Evolutionary conservation across 37 sponge, comb jelly and placozoan species (phyloP).

Genomic region (Tethya wilhelma): DNA sequence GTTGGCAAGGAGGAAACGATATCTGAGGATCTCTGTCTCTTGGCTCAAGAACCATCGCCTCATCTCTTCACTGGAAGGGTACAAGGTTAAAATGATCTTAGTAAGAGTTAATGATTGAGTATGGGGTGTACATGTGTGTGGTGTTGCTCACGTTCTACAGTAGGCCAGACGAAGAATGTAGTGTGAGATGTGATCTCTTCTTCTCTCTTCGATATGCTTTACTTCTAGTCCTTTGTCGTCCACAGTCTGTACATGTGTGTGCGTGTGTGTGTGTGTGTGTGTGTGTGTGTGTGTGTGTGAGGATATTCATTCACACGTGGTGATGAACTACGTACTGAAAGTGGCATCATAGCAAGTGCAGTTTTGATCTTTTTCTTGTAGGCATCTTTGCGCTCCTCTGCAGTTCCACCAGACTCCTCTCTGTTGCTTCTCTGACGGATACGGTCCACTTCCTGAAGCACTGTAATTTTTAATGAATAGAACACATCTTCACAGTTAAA

Average conservation of each 20-base stretch:
- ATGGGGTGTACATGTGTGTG: not conserved
- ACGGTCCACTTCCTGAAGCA: constrained; percentile 40
- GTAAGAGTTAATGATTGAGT: no score
- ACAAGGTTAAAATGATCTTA: no score
- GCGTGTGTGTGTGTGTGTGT: no score
- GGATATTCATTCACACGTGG: no score
- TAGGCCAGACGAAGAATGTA: constrained; percentile 95
- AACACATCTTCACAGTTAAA: no score
- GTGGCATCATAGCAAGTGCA: constrained; percentile 28
- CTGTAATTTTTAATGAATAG: no score
- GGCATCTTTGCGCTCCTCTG: not conserved
- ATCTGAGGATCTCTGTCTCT: constrained; percentile 65
- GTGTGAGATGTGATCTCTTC: constrained; percentile 93
- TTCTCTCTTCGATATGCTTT: constrained; percentile 43
- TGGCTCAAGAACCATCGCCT: constrained; percentile 84
- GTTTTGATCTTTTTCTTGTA: constrained; percentile 7
- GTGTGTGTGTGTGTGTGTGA: no score
- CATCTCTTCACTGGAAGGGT: constrained; percentile 72
- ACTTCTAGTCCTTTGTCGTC: not conserved
- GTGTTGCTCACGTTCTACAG: constrained; percentile 75
- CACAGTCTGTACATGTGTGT: no score
- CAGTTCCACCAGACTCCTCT: not conserved
- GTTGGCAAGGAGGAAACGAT: not conserved
- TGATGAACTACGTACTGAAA: constrained; percentile 49
- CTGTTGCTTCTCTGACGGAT: constrained; percentile 18